Conservation (phyloP, 1,140 invertebrate genomes). For the Bombus polaris region DNA sequence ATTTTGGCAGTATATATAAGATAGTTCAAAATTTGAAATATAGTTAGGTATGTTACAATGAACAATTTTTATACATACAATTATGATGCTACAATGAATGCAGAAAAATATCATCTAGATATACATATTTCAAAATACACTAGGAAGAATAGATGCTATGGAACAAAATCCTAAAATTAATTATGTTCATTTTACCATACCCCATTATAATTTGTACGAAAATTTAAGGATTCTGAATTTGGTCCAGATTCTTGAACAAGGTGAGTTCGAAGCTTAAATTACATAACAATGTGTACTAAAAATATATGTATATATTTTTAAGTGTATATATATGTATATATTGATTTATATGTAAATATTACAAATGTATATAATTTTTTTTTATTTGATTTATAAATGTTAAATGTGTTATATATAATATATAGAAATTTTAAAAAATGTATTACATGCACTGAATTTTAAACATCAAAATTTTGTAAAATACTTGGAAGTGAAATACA, state of each 20-base stretch:
- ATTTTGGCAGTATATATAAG: constrained; percentile 42
- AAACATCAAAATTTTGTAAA: not conserved
- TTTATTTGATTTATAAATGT: not conserved
- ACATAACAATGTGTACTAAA: constrained; percentile 50
- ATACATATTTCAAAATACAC: not conserved
- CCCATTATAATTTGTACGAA: constrained; percentile 21
- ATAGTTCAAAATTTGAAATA: constrained; percentile 10
- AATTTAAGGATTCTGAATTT: constrained; percentile 20
- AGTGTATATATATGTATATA: not conserved
- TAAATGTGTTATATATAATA: not conserved
- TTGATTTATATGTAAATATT: constrained; percentile 1
- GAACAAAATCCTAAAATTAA: not conserved
- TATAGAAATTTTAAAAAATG: not conserved
- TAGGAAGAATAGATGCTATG: not conserved
- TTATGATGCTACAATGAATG: not conserved
- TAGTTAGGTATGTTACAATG: not conserved
- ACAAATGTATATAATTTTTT: constrained; percentile 32
- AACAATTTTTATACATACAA: not conserved
- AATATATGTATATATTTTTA: constrained; percentile 52
- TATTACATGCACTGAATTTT: not conserved
- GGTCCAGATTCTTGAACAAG: constrained; percentile 40
- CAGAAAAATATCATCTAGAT: not conserved
- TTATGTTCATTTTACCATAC: not conserved
- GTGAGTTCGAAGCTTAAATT: constrained; percentile 41
- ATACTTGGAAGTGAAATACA: not conserved